phyloP scores from a whole-genome alignment of 2,888 invertebrate genomes.

The Pycnomerus fuliginosus region DNA sequence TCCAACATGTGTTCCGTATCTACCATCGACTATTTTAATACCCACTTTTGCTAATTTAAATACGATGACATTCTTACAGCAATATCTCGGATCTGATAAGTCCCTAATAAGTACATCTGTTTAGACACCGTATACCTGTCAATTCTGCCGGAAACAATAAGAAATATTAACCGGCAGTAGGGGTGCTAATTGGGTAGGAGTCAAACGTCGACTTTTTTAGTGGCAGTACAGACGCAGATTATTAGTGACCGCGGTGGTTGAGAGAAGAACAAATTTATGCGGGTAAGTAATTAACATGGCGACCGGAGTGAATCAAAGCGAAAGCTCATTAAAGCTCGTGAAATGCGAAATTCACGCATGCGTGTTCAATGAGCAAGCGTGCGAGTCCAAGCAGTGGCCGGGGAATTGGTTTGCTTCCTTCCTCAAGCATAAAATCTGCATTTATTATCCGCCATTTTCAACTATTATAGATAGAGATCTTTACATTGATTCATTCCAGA shows the following conservation, averaged over 20 bases:
- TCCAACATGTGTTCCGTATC: slow-evolving; percentile 26
- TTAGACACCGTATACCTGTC: slow-evolving; percentile 37
- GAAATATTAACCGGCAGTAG: slow-evolving; percentile 27
- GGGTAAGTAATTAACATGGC: too few relatives aligned
- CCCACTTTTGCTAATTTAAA: slow-evolving; percentile 41
- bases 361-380: slow-evolving; percentile 43
- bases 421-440: slow-evolving; percentile 46
- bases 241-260: too few relatives aligned
- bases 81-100: slow-evolving; percentile 34
- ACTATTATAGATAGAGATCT: slow-evolving; percentile 39
- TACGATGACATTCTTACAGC: slow-evolving; percentile 41
- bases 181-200: slow-evolving; percentile 23
- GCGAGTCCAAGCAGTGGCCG: slow-evolving; percentile 43
- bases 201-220: slow-evolving; percentile 16
- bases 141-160: slow-evolving; percentile 37
- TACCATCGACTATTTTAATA: slow-evolving; percentile 33
- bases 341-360: slow-evolving; percentile 44
- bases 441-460: slow-evolving; percentile 48
- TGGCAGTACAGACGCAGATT: not conserved
- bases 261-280: too few relatives aligned
- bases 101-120: slow-evolving; percentile 45
- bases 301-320: slow-evolving; percentile 14
- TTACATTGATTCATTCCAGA: slow-evolving; percentile 39
- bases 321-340: slow-evolving; percentile 42
- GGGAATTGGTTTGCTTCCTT: slow-evolving; percentile 50